These are phyloP conservation scores for Cavia aperea DNA, from an alignment of 2,113 vertebrate species.

Conservation along the genomic window DNA sequence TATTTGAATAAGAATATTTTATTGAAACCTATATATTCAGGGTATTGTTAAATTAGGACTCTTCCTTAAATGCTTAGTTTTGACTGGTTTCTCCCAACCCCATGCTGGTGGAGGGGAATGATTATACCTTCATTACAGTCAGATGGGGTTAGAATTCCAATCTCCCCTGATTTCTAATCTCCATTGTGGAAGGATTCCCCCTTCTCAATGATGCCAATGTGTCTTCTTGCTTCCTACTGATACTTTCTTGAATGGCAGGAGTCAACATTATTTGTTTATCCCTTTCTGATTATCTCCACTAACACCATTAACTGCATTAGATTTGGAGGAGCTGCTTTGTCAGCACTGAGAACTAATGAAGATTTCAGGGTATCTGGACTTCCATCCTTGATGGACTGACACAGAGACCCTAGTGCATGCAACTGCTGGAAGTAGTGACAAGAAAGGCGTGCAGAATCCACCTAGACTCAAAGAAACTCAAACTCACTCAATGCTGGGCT, in stretches of 20 bases:
- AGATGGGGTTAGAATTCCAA: not conserved
- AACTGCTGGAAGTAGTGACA: not conserved
- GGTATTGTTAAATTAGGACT: not conserved
- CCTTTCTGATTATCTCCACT: not conserved
- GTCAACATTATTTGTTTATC: not conserved
- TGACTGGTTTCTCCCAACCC: not conserved
- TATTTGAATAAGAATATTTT: not conserved
- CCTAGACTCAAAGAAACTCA: not conserved
- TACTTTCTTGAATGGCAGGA: not conserved
- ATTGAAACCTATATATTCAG: not conserved
- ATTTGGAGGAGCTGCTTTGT: accelerated
- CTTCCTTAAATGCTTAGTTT: not conserved
- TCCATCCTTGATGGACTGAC: not conserved
- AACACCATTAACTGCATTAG: accelerated
- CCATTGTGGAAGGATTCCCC: not conserved
- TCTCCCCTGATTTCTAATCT: not conserved
- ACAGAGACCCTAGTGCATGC: not conserved
- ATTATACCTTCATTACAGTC: not conserved
- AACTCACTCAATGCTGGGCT: not conserved
- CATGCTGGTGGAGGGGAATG: not conserved
- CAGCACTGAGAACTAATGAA: not conserved
- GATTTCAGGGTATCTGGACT: not conserved
- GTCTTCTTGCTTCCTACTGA: not conserved
- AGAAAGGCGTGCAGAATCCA: not conserved
- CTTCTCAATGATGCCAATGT: not conserved